These are phyloP conservation scores for Rhagophthalmus giganteus DNA, from an alignment of 2,888 invertebrate genomes.

Conservation along the genomic window DNA sequence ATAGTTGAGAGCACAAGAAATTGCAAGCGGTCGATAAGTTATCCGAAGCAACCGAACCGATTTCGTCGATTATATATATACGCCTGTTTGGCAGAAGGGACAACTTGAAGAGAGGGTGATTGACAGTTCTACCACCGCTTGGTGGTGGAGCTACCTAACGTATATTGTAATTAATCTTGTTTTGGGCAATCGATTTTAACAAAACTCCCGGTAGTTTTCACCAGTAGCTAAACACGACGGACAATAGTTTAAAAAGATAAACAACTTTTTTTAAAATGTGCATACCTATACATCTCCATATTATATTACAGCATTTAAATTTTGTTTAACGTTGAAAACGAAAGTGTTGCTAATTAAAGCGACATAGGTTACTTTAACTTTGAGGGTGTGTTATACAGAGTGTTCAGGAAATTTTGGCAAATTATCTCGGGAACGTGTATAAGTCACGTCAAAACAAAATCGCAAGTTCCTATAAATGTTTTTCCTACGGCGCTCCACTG, in stretches of 20 bases:
- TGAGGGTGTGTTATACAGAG: no score
- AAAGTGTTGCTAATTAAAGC: not conserved
- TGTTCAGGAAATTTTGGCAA: no score
- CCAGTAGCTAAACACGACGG: slow-evolving; percentile 25
- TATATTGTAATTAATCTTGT: slow-evolving; percentile 41
- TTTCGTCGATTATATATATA: slow-evolving; percentile 6
- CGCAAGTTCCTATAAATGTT: no score
- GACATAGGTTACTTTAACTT: no score
- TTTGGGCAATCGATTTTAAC: slow-evolving; percentile 39
- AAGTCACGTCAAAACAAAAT: no score
- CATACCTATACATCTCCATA: not conserved
- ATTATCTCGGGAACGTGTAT: no score
- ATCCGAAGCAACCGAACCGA: slow-evolving; percentile 1
- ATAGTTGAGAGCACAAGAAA: slow-evolving; percentile 15
- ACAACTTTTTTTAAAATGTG: not conserved
- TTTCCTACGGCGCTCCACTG: no score
- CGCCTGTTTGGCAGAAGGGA: slow-evolving; percentile 18
- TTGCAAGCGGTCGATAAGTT: slow-evolving; percentile 17
- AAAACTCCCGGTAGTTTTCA: slow-evolving; percentile 27
- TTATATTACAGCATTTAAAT: no score
- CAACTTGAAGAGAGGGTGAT: slow-evolving; percentile 32
- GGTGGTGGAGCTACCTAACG: slow-evolving; percentile 33
- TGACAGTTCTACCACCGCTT: slow-evolving; percentile 35
- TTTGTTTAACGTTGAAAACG: no score
- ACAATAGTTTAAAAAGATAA: slow-evolving; percentile 5